Percentiles rank a stretch among this genome's conserved stretches.
phyloP scores from a whole-genome alignment of 2,888 invertebrate species.

The Cheilosia impressa region DNA sequence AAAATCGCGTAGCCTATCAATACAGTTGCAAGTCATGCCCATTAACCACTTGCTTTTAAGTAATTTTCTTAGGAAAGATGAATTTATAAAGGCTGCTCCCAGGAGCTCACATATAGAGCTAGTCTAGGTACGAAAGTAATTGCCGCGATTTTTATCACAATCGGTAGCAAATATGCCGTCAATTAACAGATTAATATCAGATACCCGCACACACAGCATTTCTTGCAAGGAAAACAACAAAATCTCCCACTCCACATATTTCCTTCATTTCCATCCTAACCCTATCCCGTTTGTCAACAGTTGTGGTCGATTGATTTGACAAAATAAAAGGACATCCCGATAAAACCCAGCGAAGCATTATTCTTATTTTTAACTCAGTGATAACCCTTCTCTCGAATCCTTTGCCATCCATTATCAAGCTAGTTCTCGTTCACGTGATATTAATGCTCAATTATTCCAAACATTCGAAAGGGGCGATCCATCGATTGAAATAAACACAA shows the following conservation, averaged over 20 bases:
- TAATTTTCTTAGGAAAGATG: no score
- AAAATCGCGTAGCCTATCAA: no score
- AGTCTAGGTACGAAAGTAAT: no score
- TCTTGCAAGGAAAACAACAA: background rate
- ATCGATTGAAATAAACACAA: slow-evolving; percentile 18
- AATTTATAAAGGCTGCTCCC: no score
- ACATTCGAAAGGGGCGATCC: slow-evolving; percentile 31
- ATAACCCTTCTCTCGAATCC: background rate
- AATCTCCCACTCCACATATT: background rate
- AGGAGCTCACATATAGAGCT: no score
- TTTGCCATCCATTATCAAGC: background rate
- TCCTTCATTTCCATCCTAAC: background rate
- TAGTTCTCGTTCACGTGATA: background rate
- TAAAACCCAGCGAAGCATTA: slow-evolving; percentile 8
- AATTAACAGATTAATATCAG: background rate
- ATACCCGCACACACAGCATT: background rate
- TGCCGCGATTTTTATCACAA: no score
- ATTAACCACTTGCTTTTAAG: no score
- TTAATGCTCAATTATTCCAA: slow-evolving; percentile 44
- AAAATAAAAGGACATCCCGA: background rate
- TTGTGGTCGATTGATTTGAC: slow-evolving; percentile 29
- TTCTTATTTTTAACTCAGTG: background rate
- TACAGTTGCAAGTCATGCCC: no score
- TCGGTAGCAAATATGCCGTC: background rate
- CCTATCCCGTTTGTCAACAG: slow-evolving; percentile 17